phyloP scores from a whole-genome alignment of 2,113 vertebrate genomes.

The Saguinus imperator region DNA sequence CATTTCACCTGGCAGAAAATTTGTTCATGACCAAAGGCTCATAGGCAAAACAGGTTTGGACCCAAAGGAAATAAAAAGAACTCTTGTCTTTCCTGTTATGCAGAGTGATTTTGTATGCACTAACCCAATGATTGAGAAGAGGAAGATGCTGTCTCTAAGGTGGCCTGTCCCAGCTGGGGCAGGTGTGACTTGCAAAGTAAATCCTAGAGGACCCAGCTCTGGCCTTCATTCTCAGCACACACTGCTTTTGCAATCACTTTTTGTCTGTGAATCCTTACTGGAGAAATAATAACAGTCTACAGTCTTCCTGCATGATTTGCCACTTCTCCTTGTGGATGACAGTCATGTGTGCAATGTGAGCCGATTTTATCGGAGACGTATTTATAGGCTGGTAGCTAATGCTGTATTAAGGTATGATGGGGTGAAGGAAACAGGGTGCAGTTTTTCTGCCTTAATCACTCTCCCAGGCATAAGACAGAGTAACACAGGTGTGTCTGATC shows the following conservation, averaged over 20 bases:
- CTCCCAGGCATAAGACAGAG: conserved; percentile 56
- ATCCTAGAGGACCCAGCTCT: neutral
- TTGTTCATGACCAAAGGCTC: conserved; percentile 59
- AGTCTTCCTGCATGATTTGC: neutral
- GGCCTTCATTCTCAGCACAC: no score
- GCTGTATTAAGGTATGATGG: neutral
- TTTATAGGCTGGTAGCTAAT: conserved; percentile 17
- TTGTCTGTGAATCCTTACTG: neutral
- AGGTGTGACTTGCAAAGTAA: neutral
- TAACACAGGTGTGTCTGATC: conserved; percentile 80
- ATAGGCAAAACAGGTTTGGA: conserved; percentile 58
- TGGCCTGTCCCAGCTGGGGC: neutral
- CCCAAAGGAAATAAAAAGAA: conserved; percentile 66
- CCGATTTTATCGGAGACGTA: neutral
- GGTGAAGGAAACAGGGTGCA: neutral
- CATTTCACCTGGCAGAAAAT: conserved; percentile 75
- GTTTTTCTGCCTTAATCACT: conserved; percentile 66
- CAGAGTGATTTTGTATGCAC: neutral
- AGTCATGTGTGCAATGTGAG: accelerated
- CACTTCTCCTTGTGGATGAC: neutral
- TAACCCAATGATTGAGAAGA: neutral
- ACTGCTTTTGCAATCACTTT: neutral
- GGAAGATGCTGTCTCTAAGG: neutral
- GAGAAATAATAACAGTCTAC: neutral
- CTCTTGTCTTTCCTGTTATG: conserved; percentile 50